A percentile compares a stretch with the other conserved stretches of the same genome.
Conservation (phyloP, 2,113 vertebrate genomes). For the Progne subis region DNA sequence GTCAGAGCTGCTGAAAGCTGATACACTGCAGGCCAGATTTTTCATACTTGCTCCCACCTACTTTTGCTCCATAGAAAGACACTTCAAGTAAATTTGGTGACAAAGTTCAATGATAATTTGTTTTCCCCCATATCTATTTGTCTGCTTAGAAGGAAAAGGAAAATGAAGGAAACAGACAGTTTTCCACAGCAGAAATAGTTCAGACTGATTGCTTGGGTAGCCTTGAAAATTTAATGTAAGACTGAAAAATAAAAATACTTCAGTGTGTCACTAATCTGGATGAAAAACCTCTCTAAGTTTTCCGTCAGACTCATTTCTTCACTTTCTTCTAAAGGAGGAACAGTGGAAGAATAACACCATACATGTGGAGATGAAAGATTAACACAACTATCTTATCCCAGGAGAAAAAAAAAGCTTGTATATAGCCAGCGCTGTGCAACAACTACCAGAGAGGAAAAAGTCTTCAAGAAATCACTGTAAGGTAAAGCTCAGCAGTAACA, state of each 20-base stretch:
- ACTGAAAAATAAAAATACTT: constrained; percentile 7
- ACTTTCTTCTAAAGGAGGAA: not conserved
- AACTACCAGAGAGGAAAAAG: not conserved
- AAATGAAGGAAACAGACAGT: not conserved
- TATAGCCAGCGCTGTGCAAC: not conserved
- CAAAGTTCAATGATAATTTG: not conserved
- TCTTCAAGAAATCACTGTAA: not conserved
- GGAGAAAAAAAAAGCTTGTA: not conserved
- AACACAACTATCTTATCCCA: not conserved
- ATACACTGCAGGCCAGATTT: not conserved
- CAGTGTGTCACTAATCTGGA: not conserved
- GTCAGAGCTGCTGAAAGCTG: not conserved
- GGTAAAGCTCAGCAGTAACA: not conserved
- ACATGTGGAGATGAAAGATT: not conserved
- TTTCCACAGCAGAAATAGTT: not conserved
- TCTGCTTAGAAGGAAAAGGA: not conserved
- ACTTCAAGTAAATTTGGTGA: not conserved
- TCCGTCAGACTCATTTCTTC: not conserved
- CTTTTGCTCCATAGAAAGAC: not conserved
- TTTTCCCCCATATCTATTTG: not conserved
- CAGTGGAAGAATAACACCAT: not conserved
- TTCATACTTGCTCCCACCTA: not conserved
- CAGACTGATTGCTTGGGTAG: not conserved
- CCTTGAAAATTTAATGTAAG: not conserved
- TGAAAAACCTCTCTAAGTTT: not conserved